These are phyloP conservation scores for Macroteleia sp. DNA, from an alignment of 2,888 invertebrate species.

Conservation along the genomic window DNA sequence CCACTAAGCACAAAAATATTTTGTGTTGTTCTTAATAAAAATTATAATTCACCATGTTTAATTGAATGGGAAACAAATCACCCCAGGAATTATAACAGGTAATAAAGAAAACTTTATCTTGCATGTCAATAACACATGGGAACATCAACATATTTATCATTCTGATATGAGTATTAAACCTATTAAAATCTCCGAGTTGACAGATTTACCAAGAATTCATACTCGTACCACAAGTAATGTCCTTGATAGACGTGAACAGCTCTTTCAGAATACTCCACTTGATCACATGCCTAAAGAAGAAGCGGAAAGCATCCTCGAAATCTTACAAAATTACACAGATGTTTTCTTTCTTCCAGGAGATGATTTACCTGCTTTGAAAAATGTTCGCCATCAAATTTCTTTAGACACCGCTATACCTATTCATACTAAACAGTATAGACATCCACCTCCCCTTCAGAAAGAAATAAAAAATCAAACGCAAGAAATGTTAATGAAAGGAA, in stretches of 20 bases:
- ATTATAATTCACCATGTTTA: no score
- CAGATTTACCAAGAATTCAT: not conserved
- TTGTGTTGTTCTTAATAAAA: no score
- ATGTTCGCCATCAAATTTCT: not conserved
- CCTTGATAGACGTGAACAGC: not conserved
- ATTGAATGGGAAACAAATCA: no score
- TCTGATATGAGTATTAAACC: not conserved
- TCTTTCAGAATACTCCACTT: not conserved
- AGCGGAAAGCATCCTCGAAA: not conserved
- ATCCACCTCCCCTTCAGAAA: not conserved
- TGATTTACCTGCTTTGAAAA: not conserved
- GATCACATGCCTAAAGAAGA: not conserved
- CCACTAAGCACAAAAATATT: no score
- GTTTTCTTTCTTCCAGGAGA: not conserved
- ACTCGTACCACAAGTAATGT: not conserved
- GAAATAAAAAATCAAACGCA: not conserved
- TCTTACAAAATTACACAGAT: not conserved
- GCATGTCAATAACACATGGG: no score
- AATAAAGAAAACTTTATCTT: no score
- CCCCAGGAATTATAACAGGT: no score
- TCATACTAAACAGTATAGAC: not conserved
- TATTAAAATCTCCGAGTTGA: not conserved
- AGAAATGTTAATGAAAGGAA: not conserved
- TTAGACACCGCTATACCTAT: conserved; percentile 4
- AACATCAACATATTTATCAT: no score